Evolutionary conservation across 2,797 vertebrate genomes (phyloP).

Genomic region (Xenopus petersii): DNA sequence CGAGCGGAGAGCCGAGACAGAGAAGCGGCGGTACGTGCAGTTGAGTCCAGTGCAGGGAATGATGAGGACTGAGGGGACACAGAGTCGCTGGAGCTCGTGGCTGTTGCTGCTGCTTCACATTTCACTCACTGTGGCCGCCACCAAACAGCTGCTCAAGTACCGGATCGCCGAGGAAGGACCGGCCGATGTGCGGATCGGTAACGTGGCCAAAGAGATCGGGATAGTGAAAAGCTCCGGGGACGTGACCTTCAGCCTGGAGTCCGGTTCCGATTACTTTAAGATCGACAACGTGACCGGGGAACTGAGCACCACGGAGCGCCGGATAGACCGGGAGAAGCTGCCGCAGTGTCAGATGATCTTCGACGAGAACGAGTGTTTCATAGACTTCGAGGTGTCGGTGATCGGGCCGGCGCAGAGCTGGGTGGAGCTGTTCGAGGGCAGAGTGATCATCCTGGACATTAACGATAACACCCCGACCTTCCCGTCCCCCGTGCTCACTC

Average conservation of each 20-base stretch:
- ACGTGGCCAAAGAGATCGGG: constrained; percentile 89
- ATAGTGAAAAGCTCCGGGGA: constrained; percentile 89
- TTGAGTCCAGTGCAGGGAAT: constrained; percentile 55
- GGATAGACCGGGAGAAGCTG: constrained; percentile 95
- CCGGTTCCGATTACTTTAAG: constrained; percentile 94
- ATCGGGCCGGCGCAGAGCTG: constrained; percentile 98
- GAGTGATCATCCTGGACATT: constrained; percentile 93
- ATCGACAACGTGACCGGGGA: constrained; percentile 98
- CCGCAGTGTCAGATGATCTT: constrained; percentile 99
- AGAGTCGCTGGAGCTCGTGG: constrained; percentile 68
- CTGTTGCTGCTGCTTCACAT: constrained; percentile 78
- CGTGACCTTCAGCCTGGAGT: constrained; percentile 96
- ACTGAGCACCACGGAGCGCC: constrained; percentile 91
- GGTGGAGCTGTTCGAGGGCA: constrained; percentile 95
- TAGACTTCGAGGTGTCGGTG: constrained; percentile 97
- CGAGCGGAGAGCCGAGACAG: neutral
- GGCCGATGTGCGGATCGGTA: constrained; percentile 89
- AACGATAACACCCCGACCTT: constrained; percentile 98
- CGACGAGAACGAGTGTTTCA: constrained; percentile 96
- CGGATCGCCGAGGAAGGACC: constrained; percentile 92
- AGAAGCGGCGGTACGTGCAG: constrained; percentile 5
- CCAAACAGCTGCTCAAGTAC: constrained; percentile 93
- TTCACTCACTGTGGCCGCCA: constrained; percentile 81
- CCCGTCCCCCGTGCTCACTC: constrained; percentile 91
- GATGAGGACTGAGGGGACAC: constrained; percentile 63